phyloP scores from a whole-genome alignment of 2,797 vertebrate genomes.

The Pangasius mekongensis region DNA sequence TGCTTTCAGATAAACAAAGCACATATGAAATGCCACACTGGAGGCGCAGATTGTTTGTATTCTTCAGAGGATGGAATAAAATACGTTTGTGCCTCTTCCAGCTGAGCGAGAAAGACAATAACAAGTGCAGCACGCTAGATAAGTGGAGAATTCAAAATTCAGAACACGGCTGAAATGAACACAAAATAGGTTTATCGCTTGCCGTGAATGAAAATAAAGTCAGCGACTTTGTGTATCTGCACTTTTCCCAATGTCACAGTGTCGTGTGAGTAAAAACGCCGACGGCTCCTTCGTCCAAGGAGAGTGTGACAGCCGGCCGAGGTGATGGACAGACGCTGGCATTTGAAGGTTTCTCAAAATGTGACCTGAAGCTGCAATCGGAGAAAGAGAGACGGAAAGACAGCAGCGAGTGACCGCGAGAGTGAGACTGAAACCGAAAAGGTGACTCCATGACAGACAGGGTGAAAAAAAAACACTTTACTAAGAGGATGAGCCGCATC shows the following conservation, averaged over 20 bases:
- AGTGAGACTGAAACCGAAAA: neutral
- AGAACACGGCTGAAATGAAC: neutral
- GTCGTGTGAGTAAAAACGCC: neutral
- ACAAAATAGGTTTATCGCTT: neutral
- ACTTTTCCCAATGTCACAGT: conserved; percentile 41
- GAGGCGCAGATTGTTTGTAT: conserved; percentile 17
- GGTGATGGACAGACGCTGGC: conserved; percentile 9
- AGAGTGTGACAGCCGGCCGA: conserved; percentile 26
- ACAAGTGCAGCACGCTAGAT: neutral
- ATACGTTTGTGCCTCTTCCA: neutral
- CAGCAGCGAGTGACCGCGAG: neutral
- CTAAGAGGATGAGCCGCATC: neutral
- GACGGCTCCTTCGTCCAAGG: conserved; percentile 16
- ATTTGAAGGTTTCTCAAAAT: conserved; percentile 27
- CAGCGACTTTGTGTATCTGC: neutral
- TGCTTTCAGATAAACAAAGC: conserved; percentile 24
- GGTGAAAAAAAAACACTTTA: neutral
- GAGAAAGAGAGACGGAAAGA: neutral
- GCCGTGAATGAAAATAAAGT: neutral
- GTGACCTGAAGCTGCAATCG: conserved; percentile 29
- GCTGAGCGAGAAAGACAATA: neutral
- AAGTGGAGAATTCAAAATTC: neutral
- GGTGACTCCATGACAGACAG: neutral
- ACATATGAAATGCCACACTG: neutral
- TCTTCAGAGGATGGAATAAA: conserved; percentile 12